These are phyloP conservation scores for Neofelis nebulosa DNA, from an alignment of 2,113 vertebrate genomes.

Conservation along the genomic window DNA sequence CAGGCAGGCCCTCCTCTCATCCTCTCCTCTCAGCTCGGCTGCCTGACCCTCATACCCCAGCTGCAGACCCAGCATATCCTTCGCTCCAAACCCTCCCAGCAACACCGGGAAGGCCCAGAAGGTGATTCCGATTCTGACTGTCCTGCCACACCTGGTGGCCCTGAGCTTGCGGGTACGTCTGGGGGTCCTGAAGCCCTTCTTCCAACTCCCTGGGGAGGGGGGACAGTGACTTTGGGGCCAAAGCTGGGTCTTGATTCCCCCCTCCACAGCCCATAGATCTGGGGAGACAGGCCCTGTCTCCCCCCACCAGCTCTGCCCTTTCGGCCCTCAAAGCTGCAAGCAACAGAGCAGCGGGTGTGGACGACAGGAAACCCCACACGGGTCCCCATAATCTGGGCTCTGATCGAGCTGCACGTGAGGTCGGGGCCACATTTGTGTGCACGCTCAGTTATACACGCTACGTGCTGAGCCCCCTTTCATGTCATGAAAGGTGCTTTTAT, in stretches of 20 bases:
- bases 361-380: background rate
- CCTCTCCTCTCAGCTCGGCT: background rate
- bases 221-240: background rate
- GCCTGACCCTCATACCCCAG: accelerated
- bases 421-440: accelerated
- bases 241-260: background rate
- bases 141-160: background rate
- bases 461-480: background rate
- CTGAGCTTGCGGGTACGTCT: background rate
- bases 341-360: slow-evolving; percentile 90
- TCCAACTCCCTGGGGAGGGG: background rate
- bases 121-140: background rate
- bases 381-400: background rate
- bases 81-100: too few species aligned
- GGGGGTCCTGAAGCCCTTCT: background rate
- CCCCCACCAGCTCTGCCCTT: background rate
- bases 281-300: background rate
- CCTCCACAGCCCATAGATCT: background rate
- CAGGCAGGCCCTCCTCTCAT: accelerated
- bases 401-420: accelerated
- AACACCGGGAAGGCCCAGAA: background rate
- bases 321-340: slow-evolving; percentile 89
- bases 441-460: accelerated
- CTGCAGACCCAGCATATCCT: accelerated
- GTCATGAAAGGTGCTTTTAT: accelerated